phyloP scores from a whole-genome alignment of 2,113 vertebrate genomes.

The Psilopogon haemacephalus region DNA sequence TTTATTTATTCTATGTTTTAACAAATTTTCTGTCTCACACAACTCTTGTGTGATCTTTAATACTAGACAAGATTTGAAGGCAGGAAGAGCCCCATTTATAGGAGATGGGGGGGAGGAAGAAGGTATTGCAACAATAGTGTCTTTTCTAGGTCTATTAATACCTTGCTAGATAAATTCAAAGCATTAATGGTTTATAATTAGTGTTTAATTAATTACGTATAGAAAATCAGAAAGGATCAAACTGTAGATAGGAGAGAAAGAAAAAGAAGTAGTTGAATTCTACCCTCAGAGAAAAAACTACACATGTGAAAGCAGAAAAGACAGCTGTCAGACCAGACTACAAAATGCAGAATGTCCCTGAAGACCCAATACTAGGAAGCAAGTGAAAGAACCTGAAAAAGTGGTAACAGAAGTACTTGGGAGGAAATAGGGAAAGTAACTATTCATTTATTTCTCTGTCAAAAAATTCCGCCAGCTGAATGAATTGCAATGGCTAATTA shows the following conservation, averaged over 20 bases:
- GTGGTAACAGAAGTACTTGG: not conserved
- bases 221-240: not conserved
- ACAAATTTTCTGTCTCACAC: not conserved
- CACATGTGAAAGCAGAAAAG: not conserved
- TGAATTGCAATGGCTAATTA: not conserved
- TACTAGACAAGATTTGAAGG: not conserved
- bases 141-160: not conserved
- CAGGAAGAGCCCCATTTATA: not conserved
- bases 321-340: not conserved
- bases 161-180: not conserved
- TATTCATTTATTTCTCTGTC: not conserved
- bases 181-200: not conserved
- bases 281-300: not conserved
- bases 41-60: not conserved
- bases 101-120: not conserved
- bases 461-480: not conserved
- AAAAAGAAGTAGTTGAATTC: not conserved
- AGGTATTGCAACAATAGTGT: rapidly evolving
- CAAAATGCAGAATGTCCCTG: not conserved
- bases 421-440: not conserved
- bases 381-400: not conserved
- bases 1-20: not conserved
- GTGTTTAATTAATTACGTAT: not conserved
- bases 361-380: not conserved
- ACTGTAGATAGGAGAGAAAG: not conserved